Evolutionary conservation across 1,140 invertebrate genomes (phyloP).

Genomic region (Thalassaphorura encarpata): DNA sequence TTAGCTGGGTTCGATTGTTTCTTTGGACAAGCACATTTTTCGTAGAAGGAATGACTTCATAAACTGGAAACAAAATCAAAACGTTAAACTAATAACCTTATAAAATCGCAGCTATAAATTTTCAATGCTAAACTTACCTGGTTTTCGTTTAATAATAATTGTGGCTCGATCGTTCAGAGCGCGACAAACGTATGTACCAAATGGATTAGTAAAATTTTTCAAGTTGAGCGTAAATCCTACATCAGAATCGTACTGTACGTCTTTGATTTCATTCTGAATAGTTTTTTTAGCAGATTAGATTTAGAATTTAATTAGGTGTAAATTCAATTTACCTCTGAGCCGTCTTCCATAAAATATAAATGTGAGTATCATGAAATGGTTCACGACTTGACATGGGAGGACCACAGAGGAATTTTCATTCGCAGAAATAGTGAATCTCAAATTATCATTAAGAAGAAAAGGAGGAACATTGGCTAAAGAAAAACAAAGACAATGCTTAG

Average conservation of each 20-base stretch:
- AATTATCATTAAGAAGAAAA: background rate
- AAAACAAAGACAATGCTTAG: background rate
- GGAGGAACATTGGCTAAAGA: background rate
- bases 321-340: background rate
- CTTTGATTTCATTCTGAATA: background rate
- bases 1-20: background rate
- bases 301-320: background rate
- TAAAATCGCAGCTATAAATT: too few relatives aligned
- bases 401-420: background rate
- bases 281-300: background rate
- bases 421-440: background rate
- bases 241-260: background rate
- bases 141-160: too few relatives aligned
- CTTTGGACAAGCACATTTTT: too few relatives aligned
- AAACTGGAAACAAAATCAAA: too few relatives aligned
- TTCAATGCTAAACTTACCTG: too few relatives aligned
- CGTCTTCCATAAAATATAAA: background rate
- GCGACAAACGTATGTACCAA: too few relatives aligned
- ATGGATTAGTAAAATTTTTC: background rate
- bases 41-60: too few relatives aligned
- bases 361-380: background rate
- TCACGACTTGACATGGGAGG: background rate
- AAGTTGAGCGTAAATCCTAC: background rate
- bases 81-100: too few relatives aligned
- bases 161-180: too few relatives aligned